phyloP scores from a whole-genome alignment of 2,888 invertebrate genomes.

The Cremastinae sp. region DNA sequence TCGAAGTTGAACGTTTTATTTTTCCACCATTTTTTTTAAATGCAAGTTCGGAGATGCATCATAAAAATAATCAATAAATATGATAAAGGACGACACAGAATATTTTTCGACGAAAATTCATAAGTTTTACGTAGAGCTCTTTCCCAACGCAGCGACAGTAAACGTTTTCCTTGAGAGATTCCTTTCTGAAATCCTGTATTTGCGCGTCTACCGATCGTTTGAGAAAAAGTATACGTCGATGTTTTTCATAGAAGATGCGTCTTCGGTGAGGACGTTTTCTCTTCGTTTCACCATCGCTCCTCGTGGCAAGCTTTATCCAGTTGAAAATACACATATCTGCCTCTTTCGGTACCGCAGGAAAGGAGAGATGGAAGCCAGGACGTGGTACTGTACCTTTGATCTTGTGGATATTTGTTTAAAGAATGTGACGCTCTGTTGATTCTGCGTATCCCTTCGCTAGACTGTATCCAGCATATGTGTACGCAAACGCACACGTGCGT shows the following conservation, averaged over 20 bases:
- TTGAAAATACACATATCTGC: constrained; percentile 32
- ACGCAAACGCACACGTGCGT: constrained; percentile 25
- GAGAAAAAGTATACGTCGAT: constrained; percentile 23
- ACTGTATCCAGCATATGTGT: constrained; percentile 42
- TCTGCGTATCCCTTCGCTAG: constrained; percentile 64
- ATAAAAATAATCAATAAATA: no score
- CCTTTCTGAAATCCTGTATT: constrained; percentile 28
- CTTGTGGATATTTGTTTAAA: constrained; percentile 70
- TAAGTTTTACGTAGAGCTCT: neutral
- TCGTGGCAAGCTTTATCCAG: constrained; percentile 45
- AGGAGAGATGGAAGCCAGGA: constrained; percentile 48
- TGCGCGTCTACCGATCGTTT: constrained; percentile 22
- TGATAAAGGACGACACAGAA: no score
- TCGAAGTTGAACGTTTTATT: neutral
- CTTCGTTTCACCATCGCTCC: neutral
- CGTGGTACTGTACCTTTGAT: constrained; percentile 66
- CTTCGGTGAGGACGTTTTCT: constrained; percentile 41
- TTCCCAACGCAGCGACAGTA: neutral
- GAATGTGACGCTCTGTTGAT: constrained; percentile 71
- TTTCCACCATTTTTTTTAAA: neutral
- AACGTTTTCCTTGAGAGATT: constrained; percentile 13
- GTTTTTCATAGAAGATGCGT: constrained; percentile 30
- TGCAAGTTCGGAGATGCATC: no score
- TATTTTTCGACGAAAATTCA: neutral
- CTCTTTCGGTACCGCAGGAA: constrained; percentile 39